Evolutionary conservation across 2,888 invertebrate genomes (phyloP).

Genomic region (Drosophila anomalata): DNA sequence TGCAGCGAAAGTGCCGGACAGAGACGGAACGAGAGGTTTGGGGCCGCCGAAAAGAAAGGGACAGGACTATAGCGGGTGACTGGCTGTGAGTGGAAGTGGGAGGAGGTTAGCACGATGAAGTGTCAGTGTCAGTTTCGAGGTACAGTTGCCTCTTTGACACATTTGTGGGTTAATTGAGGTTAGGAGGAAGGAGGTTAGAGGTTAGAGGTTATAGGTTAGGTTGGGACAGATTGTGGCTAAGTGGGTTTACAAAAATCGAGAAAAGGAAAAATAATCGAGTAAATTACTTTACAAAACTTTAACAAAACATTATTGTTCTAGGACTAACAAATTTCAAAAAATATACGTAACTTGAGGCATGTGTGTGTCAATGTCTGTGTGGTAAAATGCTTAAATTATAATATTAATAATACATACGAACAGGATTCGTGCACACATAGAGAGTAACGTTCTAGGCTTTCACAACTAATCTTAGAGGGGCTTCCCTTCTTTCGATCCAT

Average conservation of each 20-base stretch:
- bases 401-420: conserved; percentile 40
- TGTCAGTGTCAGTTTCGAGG: conserved; percentile 3
- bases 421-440: conserved; percentile 40
- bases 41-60: conserved; percentile 4
- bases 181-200: no score
- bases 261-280: background rate
- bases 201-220: background rate
- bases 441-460: conserved; percentile 31
- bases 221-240: background rate
- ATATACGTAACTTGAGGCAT: conserved; percentile 1
- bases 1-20: conserved; percentile 7
- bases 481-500: conserved; percentile 10
- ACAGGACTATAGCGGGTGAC: background rate
- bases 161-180: background rate
- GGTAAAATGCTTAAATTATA: conserved; percentile 43
- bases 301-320: conserved; percentile 34
- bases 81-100: background rate
- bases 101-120: background rate
- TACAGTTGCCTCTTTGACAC: conserved; percentile 1
- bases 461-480: conserved; percentile 25
- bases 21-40: conserved; percentile 11
- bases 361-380: conserved; percentile 5
- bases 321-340: conserved; percentile 25
- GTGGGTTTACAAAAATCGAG: conserved; percentile 5
- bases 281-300: conserved; percentile 24